These are phyloP conservation scores for Daboia siamensis DNA, from an alignment of 2,113 vertebrate species.

Conservation along the genomic window DNA sequence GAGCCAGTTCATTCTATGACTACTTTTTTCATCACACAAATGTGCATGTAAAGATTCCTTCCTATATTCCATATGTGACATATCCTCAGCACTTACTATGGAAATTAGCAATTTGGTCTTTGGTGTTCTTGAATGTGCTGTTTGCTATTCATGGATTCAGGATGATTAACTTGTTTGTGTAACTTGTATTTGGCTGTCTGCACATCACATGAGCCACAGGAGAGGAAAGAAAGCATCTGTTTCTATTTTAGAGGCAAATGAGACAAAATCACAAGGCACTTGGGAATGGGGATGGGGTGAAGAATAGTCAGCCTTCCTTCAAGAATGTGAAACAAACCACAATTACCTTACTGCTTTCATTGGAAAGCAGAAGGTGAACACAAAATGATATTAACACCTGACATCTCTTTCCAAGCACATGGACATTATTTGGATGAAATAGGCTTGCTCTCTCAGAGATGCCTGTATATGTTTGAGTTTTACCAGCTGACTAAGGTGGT, in stretches of 20 bases:
- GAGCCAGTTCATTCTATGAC: neutral
- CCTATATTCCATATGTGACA: neutral
- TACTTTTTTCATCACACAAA: neutral
- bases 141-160: slow-evolving; percentile 7
- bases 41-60: neutral
- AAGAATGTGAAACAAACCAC: neutral
- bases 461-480: neutral
- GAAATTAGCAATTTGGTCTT: slow-evolving; percentile 6
- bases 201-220: slow-evolving; percentile 22
- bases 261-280: slow-evolving; percentile 7
- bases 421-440: neutral
- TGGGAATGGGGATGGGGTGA: neutral
- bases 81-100: neutral
- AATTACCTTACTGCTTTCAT: neutral
- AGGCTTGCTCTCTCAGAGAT: neutral
- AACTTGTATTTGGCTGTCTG: slow-evolving; percentile 28
- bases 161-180: slow-evolving; percentile 28
- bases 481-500: slow-evolving; percentile 23
- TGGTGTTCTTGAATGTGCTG: neutral
- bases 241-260: slow-evolving; percentile 33
- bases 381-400: slow-evolving; percentile 7
- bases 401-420: slow-evolving; percentile 18
- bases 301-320: neutral
- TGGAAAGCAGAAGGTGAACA: slow-evolving; percentile 9
- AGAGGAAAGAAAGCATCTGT: slow-evolving; percentile 26